phyloP scores from a whole-genome alignment of 2,113 vertebrate species.

The Sceloporus tristichus region DNA sequence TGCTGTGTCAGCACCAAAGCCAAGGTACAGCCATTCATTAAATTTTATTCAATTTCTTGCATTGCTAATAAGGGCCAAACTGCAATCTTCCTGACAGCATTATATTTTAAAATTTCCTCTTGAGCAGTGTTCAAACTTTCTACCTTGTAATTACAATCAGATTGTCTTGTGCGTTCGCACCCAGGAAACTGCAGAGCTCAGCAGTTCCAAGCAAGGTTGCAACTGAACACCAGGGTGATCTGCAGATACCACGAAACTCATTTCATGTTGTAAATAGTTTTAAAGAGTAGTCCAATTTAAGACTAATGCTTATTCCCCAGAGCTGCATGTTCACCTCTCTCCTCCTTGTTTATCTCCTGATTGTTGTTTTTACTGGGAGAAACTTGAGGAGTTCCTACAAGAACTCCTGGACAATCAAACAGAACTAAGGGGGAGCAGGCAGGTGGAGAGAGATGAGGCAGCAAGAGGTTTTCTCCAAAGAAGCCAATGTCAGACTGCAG shows the following conservation, averaged over 20 bases:
- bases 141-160: background rate
- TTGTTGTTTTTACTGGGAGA: conserved; percentile 13
- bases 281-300: conserved; percentile 6
- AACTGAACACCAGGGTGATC: background rate
- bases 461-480: background rate
- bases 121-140: conserved; percentile 3
- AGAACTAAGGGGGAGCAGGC: background rate
- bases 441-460: background rate
- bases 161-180: background rate
- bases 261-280: conserved; percentile 6
- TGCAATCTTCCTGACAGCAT: conserved; percentile 12
- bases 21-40: conserved; percentile 23
- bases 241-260: background rate
- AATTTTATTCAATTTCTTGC: conserved; percentile 35
- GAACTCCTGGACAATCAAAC: background rate
- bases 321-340: background rate
- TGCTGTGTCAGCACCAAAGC: conserved; percentile 3
- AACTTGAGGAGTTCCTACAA: background rate
- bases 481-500: conserved; percentile 1
- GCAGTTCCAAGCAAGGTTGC: background rate
- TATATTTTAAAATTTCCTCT: conserved; percentile 29
- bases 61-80: conserved; percentile 44
- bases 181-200: conserved; percentile 13
- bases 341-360: background rate
- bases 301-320: background rate